Evolutionary conservation across 2,888 invertebrate genomes (phyloP).

Genomic region (Cryptophagus acutangulus): DNA sequence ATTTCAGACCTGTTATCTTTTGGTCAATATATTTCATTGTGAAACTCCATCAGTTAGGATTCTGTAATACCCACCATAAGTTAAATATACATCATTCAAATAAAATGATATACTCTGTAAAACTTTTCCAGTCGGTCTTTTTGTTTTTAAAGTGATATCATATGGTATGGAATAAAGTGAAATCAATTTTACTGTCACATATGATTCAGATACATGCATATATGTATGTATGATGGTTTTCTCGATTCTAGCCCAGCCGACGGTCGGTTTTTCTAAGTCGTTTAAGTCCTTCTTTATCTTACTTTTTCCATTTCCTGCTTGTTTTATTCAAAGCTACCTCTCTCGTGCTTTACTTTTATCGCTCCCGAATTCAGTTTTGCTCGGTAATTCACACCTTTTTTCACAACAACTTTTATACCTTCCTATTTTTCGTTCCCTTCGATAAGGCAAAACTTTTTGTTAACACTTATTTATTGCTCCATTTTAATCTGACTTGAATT

Average conservation of each 20-base stretch:
- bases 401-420: slow-evolving; percentile 14
- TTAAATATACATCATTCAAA: too few relatives aligned
- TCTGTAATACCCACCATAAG: too few relatives aligned
- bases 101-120: too few relatives aligned
- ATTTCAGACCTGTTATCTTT: too few relatives aligned
- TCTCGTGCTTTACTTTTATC: slow-evolving; percentile 16
- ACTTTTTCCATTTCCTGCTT: slow-evolving; percentile 41
- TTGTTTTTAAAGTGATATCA: too few relatives aligned
- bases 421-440: too few relatives aligned
- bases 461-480: too few relatives aligned
- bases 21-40: slow-evolving; percentile 4
- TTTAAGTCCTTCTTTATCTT: slow-evolving; percentile 39
- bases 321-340: slow-evolving; percentile 37
- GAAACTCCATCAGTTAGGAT: too few relatives aligned
- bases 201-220: slow-evolving; percentile 39
- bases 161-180: too few relatives aligned
- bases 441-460: too few relatives aligned
- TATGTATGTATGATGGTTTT: slow-evolving; percentile 32
- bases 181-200: slow-evolving; percentile 36
- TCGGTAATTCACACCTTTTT: slow-evolving; percentile 18
- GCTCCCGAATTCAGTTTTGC: slow-evolving; percentile 14
- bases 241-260: slow-evolving; percentile 6
- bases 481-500: too few relatives aligned
- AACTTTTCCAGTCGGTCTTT: too few relatives aligned
- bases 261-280: slow-evolving; percentile 30